phyloP scores from a whole-genome alignment of 2,888 invertebrate species.

The Ditylenchus weischeri region DNA sequence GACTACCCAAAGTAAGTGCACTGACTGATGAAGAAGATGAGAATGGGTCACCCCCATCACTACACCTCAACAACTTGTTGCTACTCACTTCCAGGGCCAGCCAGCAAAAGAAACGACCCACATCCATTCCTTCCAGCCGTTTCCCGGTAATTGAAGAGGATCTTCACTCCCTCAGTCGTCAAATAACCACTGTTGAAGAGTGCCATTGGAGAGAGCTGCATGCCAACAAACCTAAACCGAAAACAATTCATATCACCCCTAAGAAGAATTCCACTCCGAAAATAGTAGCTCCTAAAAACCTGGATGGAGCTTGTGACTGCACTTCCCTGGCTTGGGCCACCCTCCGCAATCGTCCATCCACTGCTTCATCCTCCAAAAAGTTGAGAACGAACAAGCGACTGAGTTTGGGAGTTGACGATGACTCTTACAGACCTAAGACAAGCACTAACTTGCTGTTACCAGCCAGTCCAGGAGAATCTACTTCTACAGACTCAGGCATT shows the following conservation, averaged over 20 bases:
- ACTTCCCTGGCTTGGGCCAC: conserved; percentile 36
- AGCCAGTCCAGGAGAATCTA: not conserved
- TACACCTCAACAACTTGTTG: no score
- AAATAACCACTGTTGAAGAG: not conserved
- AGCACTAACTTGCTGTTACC: not conserved
- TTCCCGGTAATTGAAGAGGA: conserved; percentile 4
- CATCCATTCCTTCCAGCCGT: not conserved
- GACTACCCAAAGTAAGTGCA: not conserved
- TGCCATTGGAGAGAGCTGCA: not conserved
- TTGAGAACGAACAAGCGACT: not conserved
- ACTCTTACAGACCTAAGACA: conserved; percentile 19
- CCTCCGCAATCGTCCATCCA: conserved; percentile 17
- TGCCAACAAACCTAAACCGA: not conserved
- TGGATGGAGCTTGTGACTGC: conserved; percentile 34
- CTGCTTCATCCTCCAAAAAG: conserved; percentile 10
- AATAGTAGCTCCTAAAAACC: not conserved
- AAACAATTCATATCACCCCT: not conserved
- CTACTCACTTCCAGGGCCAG: no score
- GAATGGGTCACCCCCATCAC: not conserved
- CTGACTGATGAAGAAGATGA: conserved; percentile 6
- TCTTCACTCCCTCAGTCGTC: not conserved
- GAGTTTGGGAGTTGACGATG: conserved; percentile 15
- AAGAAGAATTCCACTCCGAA: not conserved
- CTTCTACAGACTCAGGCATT: conserved; percentile 2
- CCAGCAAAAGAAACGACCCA: not conserved